Base-by-base conservation (phyloP, 2,888 invertebrate genomes). In the Diachrysia chrysitis region DNA sequence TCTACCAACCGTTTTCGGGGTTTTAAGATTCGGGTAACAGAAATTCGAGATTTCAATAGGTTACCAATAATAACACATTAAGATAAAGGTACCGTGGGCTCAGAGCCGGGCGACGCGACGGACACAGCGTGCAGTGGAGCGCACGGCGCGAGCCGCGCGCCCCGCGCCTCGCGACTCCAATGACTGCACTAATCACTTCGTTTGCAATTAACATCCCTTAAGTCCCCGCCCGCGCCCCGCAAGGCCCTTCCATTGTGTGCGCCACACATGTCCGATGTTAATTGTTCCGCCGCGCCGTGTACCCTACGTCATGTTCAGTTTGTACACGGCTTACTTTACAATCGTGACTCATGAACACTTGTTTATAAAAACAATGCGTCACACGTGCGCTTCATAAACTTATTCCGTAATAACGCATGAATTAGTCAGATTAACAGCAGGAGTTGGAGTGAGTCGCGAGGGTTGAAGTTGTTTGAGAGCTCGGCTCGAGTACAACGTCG, bases 151-250 rank as follows among this genome's bases (percentile, higher is more conserved):
- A n/a, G n/a, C n/a, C n/a, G n/a, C n/a, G n/a, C 16, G 17, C 2
- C 57, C 35, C 60, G n/a, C 9, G 17, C 46, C 46, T 21, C 29
- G 37, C 54, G 14, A 55, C 25, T 23, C 46, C 25, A 16, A n/a
- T 17, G n/a, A 9, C 42, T 56, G 66, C 58, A 66, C 62, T 79
- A 77, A 74, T 73, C 59, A 69, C 58, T 16, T 73, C 71, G 71
- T 78, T 75, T 57, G 46, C 69, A 69, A 66, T 66, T 58, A 81
- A 60, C 51, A 56, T 32, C n/a, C 58, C 48, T n/a, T 6, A 6
- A 37, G 16, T 16, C 9, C n/a, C 19, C n/a, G 25, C 35, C 29
- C 12, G 16, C 14, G 19, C 14, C 25, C 19, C 10, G 19, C 48
- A 7, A 19, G 46, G 17, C 9, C 17, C 19, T 2, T 2, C 19